Percentiles rank a stretch among this genome's conserved stretches.
Evolutionary conservation across 30 jellyfish, hydroid and myxozoan genomes (phyloP).

Genomic region (Sanderia malayensis): DNA sequence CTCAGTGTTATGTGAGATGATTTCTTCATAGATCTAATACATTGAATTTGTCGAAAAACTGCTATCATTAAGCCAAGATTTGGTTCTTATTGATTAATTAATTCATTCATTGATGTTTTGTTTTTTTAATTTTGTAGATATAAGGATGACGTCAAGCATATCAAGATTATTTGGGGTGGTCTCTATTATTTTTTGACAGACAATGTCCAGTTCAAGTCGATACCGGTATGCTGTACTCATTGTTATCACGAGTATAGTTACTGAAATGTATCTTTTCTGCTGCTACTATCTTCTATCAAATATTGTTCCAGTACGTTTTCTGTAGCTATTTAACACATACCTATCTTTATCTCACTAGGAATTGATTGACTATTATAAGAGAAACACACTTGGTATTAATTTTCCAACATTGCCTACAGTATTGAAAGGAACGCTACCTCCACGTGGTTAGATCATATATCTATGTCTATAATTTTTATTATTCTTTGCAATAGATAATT

Average conservation of each 20-base stretch:
- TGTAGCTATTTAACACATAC: too few relatives aligned
- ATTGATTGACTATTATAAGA: slow-evolving; percentile 66
- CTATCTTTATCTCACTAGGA: too few relatives aligned
- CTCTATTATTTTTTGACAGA: slow-evolving; percentile 58
- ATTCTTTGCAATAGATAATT: background rate
- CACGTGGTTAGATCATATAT: background rate
- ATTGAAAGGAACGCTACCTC: slow-evolving; percentile 63
- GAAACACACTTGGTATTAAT: slow-evolving; percentile 72
- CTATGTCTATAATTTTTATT: background rate
- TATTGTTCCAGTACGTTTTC: too few relatives aligned
- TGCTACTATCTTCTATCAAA: too few relatives aligned
- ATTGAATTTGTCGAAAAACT: too few relatives aligned
- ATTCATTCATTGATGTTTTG: too few relatives aligned
- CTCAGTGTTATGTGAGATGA: slow-evolving; percentile 61
- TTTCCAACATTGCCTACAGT: slow-evolving; percentile 85
- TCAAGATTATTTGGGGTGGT: slow-evolving; percentile 41
- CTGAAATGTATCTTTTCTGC: too few relatives aligned
- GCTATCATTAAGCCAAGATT: too few relatives aligned
- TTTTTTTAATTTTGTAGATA: slow-evolving; percentile 33
- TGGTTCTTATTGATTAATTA: too few relatives aligned
- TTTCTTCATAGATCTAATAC: too few relatives aligned
- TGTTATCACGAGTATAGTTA: too few relatives aligned
- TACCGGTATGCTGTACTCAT: slow-evolving; percentile 30
- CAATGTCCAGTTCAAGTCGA: slow-evolving; percentile 50
- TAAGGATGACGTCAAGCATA: slow-evolving; percentile 67